phyloP scores from a whole-genome alignment of 2,888 invertebrate genomes.

The Epistrophe eligans region DNA sequence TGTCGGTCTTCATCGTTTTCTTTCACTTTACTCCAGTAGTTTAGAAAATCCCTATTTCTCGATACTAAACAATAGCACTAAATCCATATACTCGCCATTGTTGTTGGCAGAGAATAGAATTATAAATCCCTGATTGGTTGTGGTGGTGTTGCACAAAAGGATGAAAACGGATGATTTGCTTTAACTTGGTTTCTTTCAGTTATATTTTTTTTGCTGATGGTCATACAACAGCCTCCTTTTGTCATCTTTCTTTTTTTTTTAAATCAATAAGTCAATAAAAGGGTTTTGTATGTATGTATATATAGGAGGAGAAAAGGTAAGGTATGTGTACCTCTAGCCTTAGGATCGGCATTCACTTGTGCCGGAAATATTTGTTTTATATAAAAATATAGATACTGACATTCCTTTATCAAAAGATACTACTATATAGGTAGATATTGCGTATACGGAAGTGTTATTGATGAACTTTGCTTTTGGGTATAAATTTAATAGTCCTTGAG shows the following conservation, averaged over 20 bases:
- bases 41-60: background rate
- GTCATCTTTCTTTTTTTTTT: slow-evolving; percentile 2
- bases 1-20: slow-evolving; percentile 2
- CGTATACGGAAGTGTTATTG: background rate
- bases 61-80: slow-evolving; percentile 15
- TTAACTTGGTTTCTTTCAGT: slow-evolving; percentile 4
- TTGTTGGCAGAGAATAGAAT: slow-evolving; percentile 37
- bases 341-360: background rate
- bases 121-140: slow-evolving; percentile 64
- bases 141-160: slow-evolving; percentile 40
- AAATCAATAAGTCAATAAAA: slow-evolving; percentile 27
- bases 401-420: background rate
- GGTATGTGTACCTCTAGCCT: background rate
- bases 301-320: background rate
- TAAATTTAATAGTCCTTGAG: background rate
- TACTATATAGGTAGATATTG: background rate
- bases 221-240: background rate
- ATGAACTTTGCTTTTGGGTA: background rate
- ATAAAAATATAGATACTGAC: background rate
- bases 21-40: background rate
- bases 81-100: slow-evolving; percentile 5
- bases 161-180: slow-evolving; percentile 22
- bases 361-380: slow-evolving; percentile 8
- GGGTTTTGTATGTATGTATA: background rate
- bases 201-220: slow-evolving; percentile 5